A percentile compares a stretch with the other conserved stretches of the same genome.
These are phyloP conservation scores for Orchestia grillus DNA, from an alignment of 1,140 invertebrate species.

Conservation along the genomic window DNA sequence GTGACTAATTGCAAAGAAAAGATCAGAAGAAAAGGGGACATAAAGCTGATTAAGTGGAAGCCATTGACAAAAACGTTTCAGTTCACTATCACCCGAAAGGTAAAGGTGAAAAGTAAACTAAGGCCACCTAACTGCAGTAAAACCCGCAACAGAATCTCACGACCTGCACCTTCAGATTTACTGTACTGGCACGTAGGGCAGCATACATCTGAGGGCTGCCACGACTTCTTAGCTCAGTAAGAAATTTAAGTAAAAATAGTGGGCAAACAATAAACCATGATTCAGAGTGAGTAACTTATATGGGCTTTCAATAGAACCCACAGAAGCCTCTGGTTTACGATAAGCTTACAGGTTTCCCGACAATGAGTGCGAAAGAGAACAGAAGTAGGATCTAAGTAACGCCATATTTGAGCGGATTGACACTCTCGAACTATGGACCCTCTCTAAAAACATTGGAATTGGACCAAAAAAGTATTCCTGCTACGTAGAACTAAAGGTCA, in stretches of 20 bases:
- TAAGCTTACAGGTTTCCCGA: neutral
- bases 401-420: neutral
- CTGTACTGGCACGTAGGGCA: neutral
- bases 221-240: neutral
- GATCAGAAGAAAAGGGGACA: no score
- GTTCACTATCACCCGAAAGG: neutral
- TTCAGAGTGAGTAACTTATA: neutral
- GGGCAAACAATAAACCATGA: neutral
- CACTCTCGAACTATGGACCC: neutral
- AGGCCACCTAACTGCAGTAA: neutral
- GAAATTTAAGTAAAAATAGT: neutral
- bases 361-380: neutral
- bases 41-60: neutral
- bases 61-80: neutral
- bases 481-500: neutral
- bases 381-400: neutral
- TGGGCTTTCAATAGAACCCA: neutral
- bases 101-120: neutral
- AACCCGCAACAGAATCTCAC: neutral
- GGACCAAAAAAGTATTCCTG: neutral
- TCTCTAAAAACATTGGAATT: neutral
- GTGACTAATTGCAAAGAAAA: neutral
- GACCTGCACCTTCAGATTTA: neutral
- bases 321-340: neutral
- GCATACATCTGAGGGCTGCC: neutral